Base-by-base conservation (phyloP, 2,797 vertebrate genomes). In the Ptychadena robeensis region DNA sequence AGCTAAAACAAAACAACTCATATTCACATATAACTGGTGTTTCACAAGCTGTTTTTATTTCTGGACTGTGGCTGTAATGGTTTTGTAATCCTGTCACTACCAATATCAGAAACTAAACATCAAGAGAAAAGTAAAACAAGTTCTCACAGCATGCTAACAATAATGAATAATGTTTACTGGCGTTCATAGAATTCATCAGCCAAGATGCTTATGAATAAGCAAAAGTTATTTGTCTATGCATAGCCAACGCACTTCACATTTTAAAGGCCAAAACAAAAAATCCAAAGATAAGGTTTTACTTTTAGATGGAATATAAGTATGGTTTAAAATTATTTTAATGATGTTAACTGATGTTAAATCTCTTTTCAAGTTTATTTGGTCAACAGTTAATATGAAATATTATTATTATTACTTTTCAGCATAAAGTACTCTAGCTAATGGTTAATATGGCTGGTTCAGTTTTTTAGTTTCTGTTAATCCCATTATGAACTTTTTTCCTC, bases 11-110 rank as follows among this genome's bases (percentile, higher is more conserved):
- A 73, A 53, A 73, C 67, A 14, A 53, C 4, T 28, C 14, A 22
- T 40, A 66, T 81, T 12, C 7, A 37, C 10, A 61, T 48, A 27
- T 63, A 69, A 31, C 32, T 63, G 15, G 35, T 27, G 14, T 44
- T 69, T 63, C 34, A 73, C 53, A 75, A 37, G 48, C 64, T 37
- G 65, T 68, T 64, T 70, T 76, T 40, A 77, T 70, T 76, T 77
- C 27, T 77, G 40, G 65, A 77, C 70, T 81, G 79, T 73, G 59
- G 2, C 77, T 59, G 22, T 80, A 82, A 79, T 66, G 8, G 10
- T 87, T 87, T 70, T 84, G 84, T 82, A 88, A 85, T 86, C 81
- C 40, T 86, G 85, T 89, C 86, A 83, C 75, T 82, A 77, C 86
- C 86, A 85, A 35, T 90, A 81, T 88, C 88, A 28, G 80, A 88